Evolutionary conservation across 2,113 vertebrate species (phyloP), one percentile per base, ranked within the genome.

Genomic region (Larimichthys polyactis): DNA sequence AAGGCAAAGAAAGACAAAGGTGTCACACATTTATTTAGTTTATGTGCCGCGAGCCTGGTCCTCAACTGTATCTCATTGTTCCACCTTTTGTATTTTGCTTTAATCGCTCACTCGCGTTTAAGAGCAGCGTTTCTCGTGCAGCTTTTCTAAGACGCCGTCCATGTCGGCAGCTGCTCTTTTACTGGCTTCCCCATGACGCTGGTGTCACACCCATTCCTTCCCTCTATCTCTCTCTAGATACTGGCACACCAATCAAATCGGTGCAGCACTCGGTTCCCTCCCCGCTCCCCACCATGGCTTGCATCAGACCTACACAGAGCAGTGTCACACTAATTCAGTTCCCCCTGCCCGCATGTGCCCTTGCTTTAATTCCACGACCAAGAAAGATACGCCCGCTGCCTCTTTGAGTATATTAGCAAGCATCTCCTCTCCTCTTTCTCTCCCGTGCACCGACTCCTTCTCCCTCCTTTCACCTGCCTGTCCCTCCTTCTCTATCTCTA

Each of bases 261-360:
- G 84, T 83, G 87, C 92, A 87, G 88, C 79, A 46, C 89, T 93
- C 90, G 81, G 85, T 90, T 90, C 82, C 83, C 91, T 92, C 88
- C 91, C 82, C 71, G 5, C 69, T 80, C 63, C 64, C 77, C 67
- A 71, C 64, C 76, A n/a, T 72, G 54, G 80, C 84, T 58, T 86
- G 71, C 82, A 87, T 89, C 84, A 78, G 72, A 75, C 78, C 80
- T 11, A 59, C 82, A 69, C 79, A 22, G 67, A 88, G 88, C 55
- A 59, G 84, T 86, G 93, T 95, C 93, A 90, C 89, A 91, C 86
- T 93, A 86, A 94, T 93, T 93, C 79, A 48, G 87, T 88, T 94
- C 93, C 89, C 88, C 89, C 83, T 89, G 85, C 87, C 87, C 75
- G 83, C 85, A 67, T 24, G 66, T 81, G 90, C 87, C 79, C 68